Evolutionary conservation across 1,140 invertebrate genomes (phyloP).

Genomic region (Aricia agestis): DNA sequence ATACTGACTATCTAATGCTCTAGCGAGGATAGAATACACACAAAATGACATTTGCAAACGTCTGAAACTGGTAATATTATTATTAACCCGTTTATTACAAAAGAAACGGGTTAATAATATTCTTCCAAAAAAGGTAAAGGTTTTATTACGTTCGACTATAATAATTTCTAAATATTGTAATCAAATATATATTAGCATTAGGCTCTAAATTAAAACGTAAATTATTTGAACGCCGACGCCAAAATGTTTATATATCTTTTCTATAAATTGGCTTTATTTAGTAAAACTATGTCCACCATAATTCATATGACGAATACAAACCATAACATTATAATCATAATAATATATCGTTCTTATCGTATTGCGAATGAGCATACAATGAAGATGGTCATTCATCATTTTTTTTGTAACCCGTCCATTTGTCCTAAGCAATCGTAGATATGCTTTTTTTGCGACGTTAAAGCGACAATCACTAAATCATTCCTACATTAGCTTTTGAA

Average conservation of each 20-base stretch:
- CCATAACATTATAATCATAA: conserved; percentile 3
- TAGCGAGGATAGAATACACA: conserved; percentile 1
- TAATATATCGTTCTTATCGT: conserved; percentile 4
- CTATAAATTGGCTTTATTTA: neutral
- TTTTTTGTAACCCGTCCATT: conserved; percentile 9
- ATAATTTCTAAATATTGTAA: no score
- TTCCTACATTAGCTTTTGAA: conserved; percentile 9
- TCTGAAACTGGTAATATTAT: no score
- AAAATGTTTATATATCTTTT: no score
- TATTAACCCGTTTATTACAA: no score
- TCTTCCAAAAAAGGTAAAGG: no score
- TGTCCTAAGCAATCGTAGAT: conserved; percentile 9
- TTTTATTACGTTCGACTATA: no score
- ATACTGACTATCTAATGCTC: neutral
- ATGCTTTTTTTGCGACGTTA: conserved; percentile 12
- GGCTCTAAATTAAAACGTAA: no score
- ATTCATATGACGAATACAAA: neutral
- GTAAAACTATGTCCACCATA: neutral
- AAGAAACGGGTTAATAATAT: no score
- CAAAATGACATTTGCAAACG: neutral
- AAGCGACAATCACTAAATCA: conserved; percentile 13
- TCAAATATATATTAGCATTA: no score
- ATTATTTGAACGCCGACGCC: no score
- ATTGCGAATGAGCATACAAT: conserved; percentile 6
- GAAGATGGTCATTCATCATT: conserved; percentile 12